Evolutionary conservation across 2,888 invertebrate species (phyloP).

Genomic region (Polydrusus tereticollis): DNA sequence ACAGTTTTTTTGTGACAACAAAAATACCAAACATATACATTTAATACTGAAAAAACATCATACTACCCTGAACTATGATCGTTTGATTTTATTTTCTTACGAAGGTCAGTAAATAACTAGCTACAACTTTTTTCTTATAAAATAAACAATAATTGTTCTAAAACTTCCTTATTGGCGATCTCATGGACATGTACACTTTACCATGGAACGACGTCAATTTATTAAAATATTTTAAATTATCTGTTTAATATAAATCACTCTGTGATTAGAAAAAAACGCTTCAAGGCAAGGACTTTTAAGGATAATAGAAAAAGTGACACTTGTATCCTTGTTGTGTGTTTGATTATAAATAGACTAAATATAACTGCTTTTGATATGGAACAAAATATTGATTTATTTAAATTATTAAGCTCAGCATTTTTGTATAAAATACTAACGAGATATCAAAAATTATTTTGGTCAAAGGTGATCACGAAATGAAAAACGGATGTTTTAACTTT

Average conservation of each 20-base stretch:
- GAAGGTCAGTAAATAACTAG: constrained; percentile 44
- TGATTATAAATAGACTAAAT: constrained; percentile 25
- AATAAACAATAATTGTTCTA: constrained; percentile 39
- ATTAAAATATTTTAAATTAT: constrained; percentile 47
- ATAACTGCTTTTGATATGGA: no score
- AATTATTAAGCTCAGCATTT: no score
- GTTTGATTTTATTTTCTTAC: constrained; percentile 38
- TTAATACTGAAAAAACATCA: background rate
- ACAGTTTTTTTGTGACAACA: no score
- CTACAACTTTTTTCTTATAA: constrained; percentile 32
- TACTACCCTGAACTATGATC: constrained; percentile 47
- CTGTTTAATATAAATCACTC: constrained; percentile 42
- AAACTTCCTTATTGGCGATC: constrained; percentile 45
- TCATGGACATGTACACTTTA: constrained; percentile 44
- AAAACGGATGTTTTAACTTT: no score
- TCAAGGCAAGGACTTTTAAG: constrained; percentile 46
- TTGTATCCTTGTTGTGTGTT: constrained; percentile 34
- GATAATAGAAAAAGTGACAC: constrained; percentile 26
- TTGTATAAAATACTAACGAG: no score
- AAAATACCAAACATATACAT: background rate
- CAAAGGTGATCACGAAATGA: no score
- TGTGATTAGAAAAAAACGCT: constrained; percentile 37
- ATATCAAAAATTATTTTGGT: no score
- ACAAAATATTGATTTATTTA: no score
- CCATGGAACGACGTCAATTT: constrained; percentile 39